Evolutionary conservation across 2,797 vertebrate genomes (phyloP).

Genomic region (Champsocephalus esox): DNA sequence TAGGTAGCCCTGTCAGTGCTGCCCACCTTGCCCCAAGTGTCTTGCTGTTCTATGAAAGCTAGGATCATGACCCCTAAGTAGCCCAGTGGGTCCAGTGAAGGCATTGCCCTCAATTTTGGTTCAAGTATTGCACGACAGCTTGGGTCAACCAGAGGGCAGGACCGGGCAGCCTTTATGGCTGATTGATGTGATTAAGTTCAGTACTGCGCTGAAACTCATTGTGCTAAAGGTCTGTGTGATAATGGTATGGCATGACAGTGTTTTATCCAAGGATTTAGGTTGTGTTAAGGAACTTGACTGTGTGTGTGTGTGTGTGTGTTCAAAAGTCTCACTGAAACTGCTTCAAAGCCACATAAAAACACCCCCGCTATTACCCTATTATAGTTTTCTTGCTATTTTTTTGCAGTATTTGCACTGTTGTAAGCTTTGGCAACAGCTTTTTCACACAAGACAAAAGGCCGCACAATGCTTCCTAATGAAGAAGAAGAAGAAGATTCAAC

Average conservation of each 20-base stretch:
- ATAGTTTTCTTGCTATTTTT: conserved; percentile 13
- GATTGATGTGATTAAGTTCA: conserved; percentile 61
- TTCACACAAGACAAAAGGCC: conserved; percentile 32
- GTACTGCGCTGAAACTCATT: conserved; percentile 39
- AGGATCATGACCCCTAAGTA: conserved; percentile 66
- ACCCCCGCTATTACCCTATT: conserved; percentile 10
- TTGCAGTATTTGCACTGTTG: conserved; percentile 4
- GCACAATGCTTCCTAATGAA: conserved; percentile 43
- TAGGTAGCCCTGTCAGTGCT: conserved; percentile 39
- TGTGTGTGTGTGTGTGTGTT: not conserved
- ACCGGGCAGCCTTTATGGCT: conserved; percentile 48
- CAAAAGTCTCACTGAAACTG: conserved; percentile 13
- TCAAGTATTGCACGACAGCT: conserved; percentile 75
- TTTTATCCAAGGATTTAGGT: conserved; percentile 8
- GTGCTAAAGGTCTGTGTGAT: conserved; percentile 28
- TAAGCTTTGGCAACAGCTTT: conserved; percentile 26
- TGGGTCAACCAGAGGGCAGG: conserved; percentile 76
- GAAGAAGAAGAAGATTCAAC: not conserved
- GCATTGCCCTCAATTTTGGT: conserved; percentile 66
- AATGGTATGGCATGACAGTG: conserved; percentile 30
- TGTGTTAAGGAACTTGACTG: conserved; percentile 3
- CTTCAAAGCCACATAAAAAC: conserved; percentile 33
- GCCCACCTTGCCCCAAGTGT: conserved; percentile 40
- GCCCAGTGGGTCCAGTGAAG: conserved; percentile 58
- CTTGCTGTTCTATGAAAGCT: conserved; percentile 51